These are phyloP conservation scores for Heloderma charlesbogerti DNA, from an alignment of 2,113 vertebrate genomes.

Conservation along the genomic window DNA sequence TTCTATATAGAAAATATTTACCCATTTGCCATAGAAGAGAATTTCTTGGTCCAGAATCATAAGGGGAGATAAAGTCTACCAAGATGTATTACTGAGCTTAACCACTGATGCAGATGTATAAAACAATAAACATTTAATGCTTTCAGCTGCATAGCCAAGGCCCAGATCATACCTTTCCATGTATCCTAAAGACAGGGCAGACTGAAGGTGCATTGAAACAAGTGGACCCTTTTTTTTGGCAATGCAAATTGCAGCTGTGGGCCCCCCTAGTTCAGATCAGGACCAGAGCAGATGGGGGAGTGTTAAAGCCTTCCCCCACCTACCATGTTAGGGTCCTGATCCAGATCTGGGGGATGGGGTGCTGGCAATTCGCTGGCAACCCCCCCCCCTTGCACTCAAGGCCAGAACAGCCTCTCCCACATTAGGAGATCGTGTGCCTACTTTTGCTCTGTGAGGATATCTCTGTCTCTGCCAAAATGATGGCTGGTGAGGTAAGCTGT, in stretches of 20 bases:
- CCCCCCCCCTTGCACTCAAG: too few relatives aligned
- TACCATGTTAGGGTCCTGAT: not conserved
- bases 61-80: too few relatives aligned
- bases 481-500: not conserved
- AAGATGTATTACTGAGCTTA: not conserved
- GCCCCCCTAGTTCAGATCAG: not conserved
- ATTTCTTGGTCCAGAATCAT: too few relatives aligned
- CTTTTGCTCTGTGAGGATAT: not conserved
- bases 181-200: not conserved
- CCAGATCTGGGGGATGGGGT: not conserved
- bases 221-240: not conserved
- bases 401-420: not conserved
- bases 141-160: not conserved
- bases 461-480: not conserved
- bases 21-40: not conserved
- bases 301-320: not conserved
- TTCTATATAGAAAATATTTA: not conserved
- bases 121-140: conserved; percentile 6
- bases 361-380: too few relatives aligned
- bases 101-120: not conserved
- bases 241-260: not conserved
- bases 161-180: not conserved
- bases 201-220: not conserved
- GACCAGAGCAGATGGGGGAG: not conserved
- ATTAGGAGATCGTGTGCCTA: not conserved